phyloP scores from a whole-genome alignment of 2,797 vertebrate species.

The Hoplostethus mediterraneus region DNA sequence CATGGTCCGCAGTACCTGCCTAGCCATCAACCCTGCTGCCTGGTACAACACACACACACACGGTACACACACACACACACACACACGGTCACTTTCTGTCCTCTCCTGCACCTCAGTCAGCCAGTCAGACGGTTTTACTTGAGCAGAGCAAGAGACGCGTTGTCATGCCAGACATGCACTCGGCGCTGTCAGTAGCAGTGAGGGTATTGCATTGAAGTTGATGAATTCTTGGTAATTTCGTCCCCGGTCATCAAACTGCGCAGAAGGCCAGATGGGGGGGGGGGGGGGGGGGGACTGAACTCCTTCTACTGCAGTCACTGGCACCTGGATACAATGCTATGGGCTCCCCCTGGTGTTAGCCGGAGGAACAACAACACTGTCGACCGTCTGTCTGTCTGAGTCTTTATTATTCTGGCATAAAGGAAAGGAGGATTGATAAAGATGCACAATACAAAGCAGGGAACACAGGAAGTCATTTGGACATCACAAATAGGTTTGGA shows the following conservation, averaged over 20 bases:
- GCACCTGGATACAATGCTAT: neutral
- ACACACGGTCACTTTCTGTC: slow-evolving; percentile 14
- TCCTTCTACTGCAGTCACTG: slow-evolving; percentile 30
- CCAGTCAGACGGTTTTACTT: slow-evolving; percentile 1
- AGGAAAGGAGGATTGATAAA: too few species aligned
- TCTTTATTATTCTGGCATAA: too few species aligned
- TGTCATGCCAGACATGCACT: slow-evolving; percentile 1
- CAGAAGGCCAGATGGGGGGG: slow-evolving; percentile 20
- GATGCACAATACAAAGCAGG: too few species aligned
- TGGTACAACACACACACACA: slow-evolving; percentile 56
- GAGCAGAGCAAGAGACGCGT: neutral
- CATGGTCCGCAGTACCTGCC: slow-evolving; percentile 69
- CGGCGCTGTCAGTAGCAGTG: neutral
- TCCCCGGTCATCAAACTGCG: slow-evolving; percentile 11
- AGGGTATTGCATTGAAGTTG: neutral
- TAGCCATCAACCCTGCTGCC: slow-evolving; percentile 70
- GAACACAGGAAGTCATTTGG: too few species aligned
- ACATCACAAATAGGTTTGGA: too few species aligned
- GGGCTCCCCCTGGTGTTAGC: slow-evolving; percentile 61
- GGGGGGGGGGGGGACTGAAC: neutral
- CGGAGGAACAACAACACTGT: slow-evolving; percentile 1
- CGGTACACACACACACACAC: slow-evolving; percentile 6
- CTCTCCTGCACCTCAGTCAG: slow-evolving; percentile 6
- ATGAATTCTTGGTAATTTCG: slow-evolving; percentile 17
- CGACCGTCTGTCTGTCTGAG: neutral